Conservation (phyloP, 1,140 invertebrate genomes). For the Belonocnema kinseyi region DNA sequence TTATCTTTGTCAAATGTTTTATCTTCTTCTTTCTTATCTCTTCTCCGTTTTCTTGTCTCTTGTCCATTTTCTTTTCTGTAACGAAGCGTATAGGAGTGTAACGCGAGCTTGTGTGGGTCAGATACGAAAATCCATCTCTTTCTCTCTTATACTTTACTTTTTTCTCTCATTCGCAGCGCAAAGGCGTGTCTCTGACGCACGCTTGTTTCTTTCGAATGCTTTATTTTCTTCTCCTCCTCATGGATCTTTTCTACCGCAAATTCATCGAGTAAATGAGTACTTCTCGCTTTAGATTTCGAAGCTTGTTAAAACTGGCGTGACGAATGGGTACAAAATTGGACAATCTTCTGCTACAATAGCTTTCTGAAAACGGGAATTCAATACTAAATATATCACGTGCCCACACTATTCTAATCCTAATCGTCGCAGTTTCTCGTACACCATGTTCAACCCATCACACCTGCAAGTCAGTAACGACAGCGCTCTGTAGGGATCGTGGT, state of each 20-base stretch:
- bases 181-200: no score
- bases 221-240: no score
- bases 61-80: no score
- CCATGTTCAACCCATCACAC: slow-evolving; percentile 9
- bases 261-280: not conserved
- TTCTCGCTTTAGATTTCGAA: not conserved
- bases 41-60: no score
- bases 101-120: no score
- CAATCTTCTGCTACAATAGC: slow-evolving; percentile 26
- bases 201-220: no score
- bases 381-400: slow-evolving; percentile 5
- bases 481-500: not conserved
- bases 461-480: slow-evolving; percentile 22
- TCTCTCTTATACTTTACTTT: no score
- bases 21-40: no score
- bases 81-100: no score
- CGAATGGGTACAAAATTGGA: slow-evolving; percentile 13
- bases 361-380: not conserved
- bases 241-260: not conserved
- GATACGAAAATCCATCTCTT: no score
- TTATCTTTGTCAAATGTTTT: no score
- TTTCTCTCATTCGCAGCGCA: no score
- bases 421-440: slow-evolving; percentile 15
- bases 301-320: not conserved
- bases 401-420: slow-evolving; percentile 10